phyloP scores from a whole-genome alignment of 1,140 invertebrate genomes.

The Adoxophyes honmai region DNA sequence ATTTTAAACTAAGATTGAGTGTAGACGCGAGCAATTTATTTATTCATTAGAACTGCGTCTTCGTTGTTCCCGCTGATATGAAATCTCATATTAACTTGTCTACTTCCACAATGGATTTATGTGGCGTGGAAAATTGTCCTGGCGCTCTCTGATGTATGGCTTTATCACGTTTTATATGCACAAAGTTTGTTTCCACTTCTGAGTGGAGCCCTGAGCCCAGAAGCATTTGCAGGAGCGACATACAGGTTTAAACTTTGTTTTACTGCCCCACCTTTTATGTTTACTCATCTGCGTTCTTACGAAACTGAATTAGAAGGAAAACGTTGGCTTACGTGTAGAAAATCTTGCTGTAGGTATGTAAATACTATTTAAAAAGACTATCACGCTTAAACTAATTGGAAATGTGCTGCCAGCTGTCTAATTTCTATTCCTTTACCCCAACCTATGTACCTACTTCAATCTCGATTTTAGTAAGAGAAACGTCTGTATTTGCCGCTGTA shows the following conservation, averaged over 20 bases:
- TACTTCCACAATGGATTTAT: conserved; percentile 13
- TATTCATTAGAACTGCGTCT: conserved; percentile 8
- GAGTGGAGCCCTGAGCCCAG: not conserved
- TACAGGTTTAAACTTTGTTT: not conserved
- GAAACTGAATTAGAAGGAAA: not conserved
- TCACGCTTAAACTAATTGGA: too few species aligned
- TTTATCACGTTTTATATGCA: conserved; percentile 6
- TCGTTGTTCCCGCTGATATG: conserved; percentile 4
- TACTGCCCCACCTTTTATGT: not conserved
- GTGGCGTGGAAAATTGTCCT: conserved; percentile 12
- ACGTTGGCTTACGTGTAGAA: too few species aligned
- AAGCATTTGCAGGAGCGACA: not conserved
- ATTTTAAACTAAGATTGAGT: conserved; percentile 14
- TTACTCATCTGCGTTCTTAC: too few species aligned
- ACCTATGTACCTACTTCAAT: too few species aligned
- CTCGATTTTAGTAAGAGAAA: too few species aligned
- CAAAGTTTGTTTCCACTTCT: not conserved
- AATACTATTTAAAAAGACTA: too few species aligned
- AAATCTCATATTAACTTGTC: conserved; percentile 15
- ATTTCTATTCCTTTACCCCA: too few species aligned
- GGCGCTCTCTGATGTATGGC: conserved; percentile 2
- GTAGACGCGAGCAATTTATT: conserved; percentile 8
- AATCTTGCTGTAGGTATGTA: too few species aligned
- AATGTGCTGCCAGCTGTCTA: too few species aligned
- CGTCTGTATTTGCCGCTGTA: too few species aligned